Base-by-base conservation (phyloP, 92 coral and sea anemone species). In the Muricea muricata region DNA sequence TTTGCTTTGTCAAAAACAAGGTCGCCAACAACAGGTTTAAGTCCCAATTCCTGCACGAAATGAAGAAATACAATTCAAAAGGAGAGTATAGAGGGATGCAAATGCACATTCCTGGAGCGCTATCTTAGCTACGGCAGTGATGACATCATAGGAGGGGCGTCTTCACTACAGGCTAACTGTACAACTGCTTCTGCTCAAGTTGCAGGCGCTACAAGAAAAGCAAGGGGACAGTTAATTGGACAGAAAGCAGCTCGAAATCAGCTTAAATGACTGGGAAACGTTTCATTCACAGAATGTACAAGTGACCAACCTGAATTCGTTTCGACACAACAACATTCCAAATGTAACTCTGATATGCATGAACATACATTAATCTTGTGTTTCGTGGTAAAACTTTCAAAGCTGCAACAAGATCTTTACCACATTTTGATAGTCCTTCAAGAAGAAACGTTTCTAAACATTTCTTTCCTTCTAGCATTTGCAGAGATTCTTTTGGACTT, bases 331-430 rank as follows among this genome's bases (percentile, higher is more conserved):
- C 83, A 47, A 55, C 65, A 78, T 95, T 95, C 98, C 98, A 95
- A 12, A 95, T 85, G 29, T 87, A 95, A 77, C 98, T 95, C 93
- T 95, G 98, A 95, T 14, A n/a, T n/a, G 98, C 94, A 86, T 95
- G 97, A 17, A 95, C 93, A 73, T 95, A 95, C 98, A 95, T 95
- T 63, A 95, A 85, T 31, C 98, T 85, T 34, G 97, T 95, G 83
- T 95, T 95, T 65, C 98, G 87, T 12, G 98, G 91, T 50, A 95
- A 91, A 60, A 77, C 45, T 78, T 93, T 97, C 24, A 95, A 39
- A n/a, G 97, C 95, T 29, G 92, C 91, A 69, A 91, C 91, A 34
- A 91, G 69, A 39, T 94, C 97, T 66, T 89, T 89, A 1, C 94
- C 94, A 41, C 85, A 88, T 34, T 91, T 93, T 21, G 85, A 77